A percentile compares a stretch with the other conserved stretches of the same genome.
phyloP scores from a whole-genome alignment of 2,888 invertebrate species.

The Lissocephala sabroskyi region DNA sequence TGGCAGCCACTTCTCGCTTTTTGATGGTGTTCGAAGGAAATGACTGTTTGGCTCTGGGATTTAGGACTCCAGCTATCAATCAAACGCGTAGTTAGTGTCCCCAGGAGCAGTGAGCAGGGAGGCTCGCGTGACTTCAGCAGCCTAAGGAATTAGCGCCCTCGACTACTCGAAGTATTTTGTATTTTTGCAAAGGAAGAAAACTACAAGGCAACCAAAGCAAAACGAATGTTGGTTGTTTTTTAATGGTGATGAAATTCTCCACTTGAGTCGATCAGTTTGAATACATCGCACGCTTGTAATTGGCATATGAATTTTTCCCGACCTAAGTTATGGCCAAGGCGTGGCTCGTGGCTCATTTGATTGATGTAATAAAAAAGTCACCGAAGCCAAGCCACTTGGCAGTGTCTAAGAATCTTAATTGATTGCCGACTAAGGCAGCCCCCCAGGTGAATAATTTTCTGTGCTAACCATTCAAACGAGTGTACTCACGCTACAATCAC shows the following conservation, averaged over 20 bases:
- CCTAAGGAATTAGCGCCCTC: constrained; percentile 26
- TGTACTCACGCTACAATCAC: constrained; percentile 71
- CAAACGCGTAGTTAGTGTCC: constrained; percentile 43
- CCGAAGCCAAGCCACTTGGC: no score
- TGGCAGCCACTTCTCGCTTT: neutral
- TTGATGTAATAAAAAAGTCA: constrained; percentile 30
- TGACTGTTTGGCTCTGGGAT: constrained; percentile 14
- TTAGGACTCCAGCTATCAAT: constrained; percentile 32
- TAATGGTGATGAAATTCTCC: neutral
- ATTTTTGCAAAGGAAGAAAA: no score
- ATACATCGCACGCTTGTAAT: no score
- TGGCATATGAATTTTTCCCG: neutral
- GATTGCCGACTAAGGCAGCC: constrained; percentile 20
- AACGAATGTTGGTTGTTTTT: no score
- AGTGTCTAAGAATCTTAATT: constrained; percentile 40
- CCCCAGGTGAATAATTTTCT: neutral
- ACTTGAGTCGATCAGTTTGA: no score
- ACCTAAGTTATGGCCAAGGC: constrained; percentile 26
- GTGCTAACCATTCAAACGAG: no score
- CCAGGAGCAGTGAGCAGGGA: neutral
- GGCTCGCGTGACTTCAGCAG: constrained; percentile 44
- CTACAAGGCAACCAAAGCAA: neutral
- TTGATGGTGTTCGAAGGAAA: constrained; percentile 11
- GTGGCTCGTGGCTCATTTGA: constrained; percentile 27
- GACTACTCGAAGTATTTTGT: neutral